These are phyloP conservation scores for Pantherophis alleghaniensis DNA, from an alignment of 2,797 vertebrate genomes.

Conservation along the genomic window DNA sequence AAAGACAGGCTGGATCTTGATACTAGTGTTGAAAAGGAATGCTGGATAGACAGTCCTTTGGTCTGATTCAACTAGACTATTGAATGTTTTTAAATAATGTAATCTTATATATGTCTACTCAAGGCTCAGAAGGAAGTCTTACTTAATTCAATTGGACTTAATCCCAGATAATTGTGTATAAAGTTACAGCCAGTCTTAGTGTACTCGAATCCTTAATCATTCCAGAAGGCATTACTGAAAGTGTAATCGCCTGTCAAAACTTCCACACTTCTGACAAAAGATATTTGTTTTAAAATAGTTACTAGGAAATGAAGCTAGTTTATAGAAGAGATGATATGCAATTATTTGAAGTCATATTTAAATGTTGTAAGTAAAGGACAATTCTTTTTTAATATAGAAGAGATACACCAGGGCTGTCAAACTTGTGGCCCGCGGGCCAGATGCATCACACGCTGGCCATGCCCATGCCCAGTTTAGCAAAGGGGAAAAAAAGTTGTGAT, in stretches of 20 bases:
- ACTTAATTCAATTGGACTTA: neutral
- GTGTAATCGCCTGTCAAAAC: neutral
- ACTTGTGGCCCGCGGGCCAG: no score
- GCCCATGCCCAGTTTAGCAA: no score
- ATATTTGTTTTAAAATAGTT: neutral
- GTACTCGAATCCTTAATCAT: neutral
- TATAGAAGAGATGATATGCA: neutral
- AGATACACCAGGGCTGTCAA: no score
- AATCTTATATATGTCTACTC: neutral
- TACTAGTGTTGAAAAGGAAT: neutral
- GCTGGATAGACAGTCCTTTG: neutral
- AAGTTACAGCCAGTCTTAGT: neutral
- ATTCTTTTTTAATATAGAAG: slow-evolving; percentile 22
- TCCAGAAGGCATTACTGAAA: neutral
- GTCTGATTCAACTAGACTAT: neutral
- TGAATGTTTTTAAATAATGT: neutral
- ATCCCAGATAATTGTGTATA: neutral
- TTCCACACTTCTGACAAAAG: neutral
- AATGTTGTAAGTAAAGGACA: neutral
- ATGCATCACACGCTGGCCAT: no score
- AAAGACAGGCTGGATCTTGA: neutral
- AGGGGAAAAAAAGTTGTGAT: no score
- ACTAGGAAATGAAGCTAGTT: slow-evolving; percentile 2
- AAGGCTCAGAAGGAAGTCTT: neutral
- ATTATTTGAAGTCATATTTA: neutral